Base-by-base conservation (phyloP, 2,797 vertebrate species). In the Urophycis tenuis region DNA sequence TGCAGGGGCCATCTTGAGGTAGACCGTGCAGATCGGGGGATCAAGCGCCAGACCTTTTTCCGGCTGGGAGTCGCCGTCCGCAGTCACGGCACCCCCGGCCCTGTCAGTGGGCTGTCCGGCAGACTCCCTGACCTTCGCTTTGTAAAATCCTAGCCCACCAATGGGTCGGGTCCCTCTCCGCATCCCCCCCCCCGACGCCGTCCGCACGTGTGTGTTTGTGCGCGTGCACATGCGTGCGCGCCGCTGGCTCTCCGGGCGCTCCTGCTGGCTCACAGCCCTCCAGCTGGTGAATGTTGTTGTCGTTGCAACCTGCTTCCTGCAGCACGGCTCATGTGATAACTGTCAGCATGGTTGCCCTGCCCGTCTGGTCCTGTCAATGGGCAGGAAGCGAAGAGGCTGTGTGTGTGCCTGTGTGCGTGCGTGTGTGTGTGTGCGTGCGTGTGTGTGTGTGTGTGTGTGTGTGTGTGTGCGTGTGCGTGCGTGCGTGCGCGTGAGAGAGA, bases 281-380 rank as follows among this genome's bases (percentile, higher is more conserved):
- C 73, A 49, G n/a, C 73, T 71, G 76, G 29, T 31, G 11, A 19
- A 32, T 72, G 4, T 25, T 25, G 35, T 81, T 12, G 31, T 81
- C 9, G 31, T 74, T 79, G 15, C 0, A 72, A 53, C 73, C 39
- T 53, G 73, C 73, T 49, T 74, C 45, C 73, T 33, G 69, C 75
- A 53, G 41, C 29, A 30, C 35, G 11, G 30, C 33, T 76, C 25
- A 60, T 69, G 76, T 77, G 81, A 79, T 78, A 22, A 17, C 71
- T 2, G 72, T 74, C 36, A 41, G 29, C 33, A 71, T 70, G 45
- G 76, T 53, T 72, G 75, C 75, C 75, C 35, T 2, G 36, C 41
- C 69, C 31, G 77, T 75, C 75, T 71, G n/a, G n/a, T 69, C 31
- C n/a, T 78, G 81, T 74, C 76, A 74, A 67, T 9, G 12, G 12